Base-by-base conservation (phyloP, 1,140 invertebrate genomes). In the Amphibalanus amphitrite region DNA sequence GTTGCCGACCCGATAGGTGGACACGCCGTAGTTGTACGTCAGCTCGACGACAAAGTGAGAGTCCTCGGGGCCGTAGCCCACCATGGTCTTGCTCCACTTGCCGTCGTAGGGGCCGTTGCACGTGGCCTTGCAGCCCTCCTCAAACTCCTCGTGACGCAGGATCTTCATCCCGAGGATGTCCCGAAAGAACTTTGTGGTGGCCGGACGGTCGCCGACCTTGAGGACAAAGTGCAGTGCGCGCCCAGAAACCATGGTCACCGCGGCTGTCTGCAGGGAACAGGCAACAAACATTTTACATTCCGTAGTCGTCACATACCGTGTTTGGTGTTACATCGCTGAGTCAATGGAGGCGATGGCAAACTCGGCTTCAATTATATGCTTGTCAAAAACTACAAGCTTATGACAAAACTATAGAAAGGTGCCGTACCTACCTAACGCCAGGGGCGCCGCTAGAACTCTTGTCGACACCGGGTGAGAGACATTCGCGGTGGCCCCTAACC, bases 61-160 rank as follows among this genome's bases (percentile, higher is more conserved):
- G 77, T 95, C 90, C 82, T 99, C 97, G 15, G 90, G 87, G 0
- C 96, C 96, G 85, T 97, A 99, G 20, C 96, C 97, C 69, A 98
- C 86, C 96, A 99, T 99, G 0, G 97, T 98, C 83, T 99, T 99
- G 78, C 93, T 97, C 97, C 97, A 99, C 75, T 91, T 89, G 75
- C 95, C 95, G 78, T 92, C 91, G 82, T 97, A 98, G 26, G 94
- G 94, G 65, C 95, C 95, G 86, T 98, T 98, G 77, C 95, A 98
- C 69, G 90, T 85, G 47, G 95, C 95, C 78, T 95, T 90, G 82
- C 95, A 98, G 10, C 94, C 94, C 80, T 97, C 91, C 74, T 88
- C 86, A 81, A 98, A 98, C 83, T 98, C 96, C 82, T 98, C 96
- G 82, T 98, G 96, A 72, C 96, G 85, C 64, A 97, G 81, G 70